phyloP scores from a whole-genome alignment of 2,797 vertebrate species.

The Galago senegalensis region DNA sequence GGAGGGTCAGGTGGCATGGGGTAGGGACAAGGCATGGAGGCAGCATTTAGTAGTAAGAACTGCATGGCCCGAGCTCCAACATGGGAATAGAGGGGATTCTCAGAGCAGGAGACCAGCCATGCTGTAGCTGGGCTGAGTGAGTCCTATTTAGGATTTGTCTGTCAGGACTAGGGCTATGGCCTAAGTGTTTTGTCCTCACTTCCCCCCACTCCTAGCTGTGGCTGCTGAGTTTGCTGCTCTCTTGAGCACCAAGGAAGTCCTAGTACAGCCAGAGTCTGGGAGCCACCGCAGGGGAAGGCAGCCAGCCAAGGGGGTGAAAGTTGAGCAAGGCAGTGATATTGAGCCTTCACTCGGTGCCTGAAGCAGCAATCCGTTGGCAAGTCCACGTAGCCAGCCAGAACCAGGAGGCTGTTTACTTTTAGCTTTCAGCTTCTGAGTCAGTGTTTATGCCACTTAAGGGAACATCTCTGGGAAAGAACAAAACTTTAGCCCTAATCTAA shows the following conservation, averaged over 20 bases:
- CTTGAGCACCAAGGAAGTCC: slow-evolving; percentile 32
- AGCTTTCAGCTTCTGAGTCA: slow-evolving; percentile 58
- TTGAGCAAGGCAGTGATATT: not conserved
- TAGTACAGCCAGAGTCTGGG: slow-evolving; percentile 36
- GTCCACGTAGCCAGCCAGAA: not conserved
- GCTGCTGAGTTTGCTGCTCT: slow-evolving; percentile 53
- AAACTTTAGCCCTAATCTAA: not conserved
- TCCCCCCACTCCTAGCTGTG: not conserved
- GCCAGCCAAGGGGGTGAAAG: slow-evolving; percentile 76
- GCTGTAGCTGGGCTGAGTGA: not conserved
- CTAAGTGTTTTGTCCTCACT: not conserved
- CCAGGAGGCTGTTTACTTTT: slow-evolving; percentile 11
- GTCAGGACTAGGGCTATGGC: not conserved
- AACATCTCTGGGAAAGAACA: slow-evolving; percentile 1
- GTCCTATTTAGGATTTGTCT: not conserved
- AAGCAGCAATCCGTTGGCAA: not conserved
- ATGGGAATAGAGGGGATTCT: not conserved
- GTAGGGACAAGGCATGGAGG: not conserved
- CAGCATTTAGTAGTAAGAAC: not conserved
- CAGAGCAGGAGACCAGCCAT: not conserved
- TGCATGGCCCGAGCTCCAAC: not conserved
- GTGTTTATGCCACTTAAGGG: slow-evolving; percentile 21
- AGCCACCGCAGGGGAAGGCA: slow-evolving; percentile 24
- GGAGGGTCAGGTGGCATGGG: not conserved
- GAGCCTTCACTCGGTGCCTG: not conserved